Conservation (phyloP, 2,113 vertebrate species). For the Rhinichthys klamathensis region DNA sequence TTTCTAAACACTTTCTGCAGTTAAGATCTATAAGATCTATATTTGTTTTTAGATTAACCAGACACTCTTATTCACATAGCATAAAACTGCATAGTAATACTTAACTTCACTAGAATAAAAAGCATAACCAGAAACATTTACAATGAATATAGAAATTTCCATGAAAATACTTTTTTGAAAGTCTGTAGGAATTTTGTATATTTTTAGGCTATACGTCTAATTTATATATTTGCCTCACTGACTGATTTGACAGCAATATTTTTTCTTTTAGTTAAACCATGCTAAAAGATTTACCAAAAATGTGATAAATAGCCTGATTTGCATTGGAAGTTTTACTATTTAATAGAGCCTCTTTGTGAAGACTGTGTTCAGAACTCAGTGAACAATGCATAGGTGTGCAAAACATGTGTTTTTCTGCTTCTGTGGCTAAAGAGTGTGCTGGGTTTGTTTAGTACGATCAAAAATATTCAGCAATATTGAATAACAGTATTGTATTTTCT, state of each 20-base stretch:
- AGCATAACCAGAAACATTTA: background rate
- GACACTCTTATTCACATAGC: background rate
- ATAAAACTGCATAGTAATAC: background rate
- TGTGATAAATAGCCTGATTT: background rate
- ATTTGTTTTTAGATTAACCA: background rate
- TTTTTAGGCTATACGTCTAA: background rate
- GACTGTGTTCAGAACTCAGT: background rate
- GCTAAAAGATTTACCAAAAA: background rate
- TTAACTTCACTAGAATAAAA: background rate
- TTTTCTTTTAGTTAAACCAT: background rate
- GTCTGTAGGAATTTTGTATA: background rate
- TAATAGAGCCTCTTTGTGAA: background rate
- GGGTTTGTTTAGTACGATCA: background rate
- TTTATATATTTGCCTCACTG: background rate
- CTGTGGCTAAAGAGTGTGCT: background rate
- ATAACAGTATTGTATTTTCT: background rate
- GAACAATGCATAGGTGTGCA: background rate
- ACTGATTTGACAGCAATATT: background rate
- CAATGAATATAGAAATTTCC: background rate
- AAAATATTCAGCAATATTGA: background rate
- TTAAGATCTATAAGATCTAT: background rate
- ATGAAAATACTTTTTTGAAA: background rate
- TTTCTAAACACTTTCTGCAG: background rate
- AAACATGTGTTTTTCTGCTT: background rate
- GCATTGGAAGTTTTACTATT: background rate